Evolutionary conservation across 1,140 invertebrate genomes (phyloP).

Genomic region (Drosophila lacteicornis): DNA sequence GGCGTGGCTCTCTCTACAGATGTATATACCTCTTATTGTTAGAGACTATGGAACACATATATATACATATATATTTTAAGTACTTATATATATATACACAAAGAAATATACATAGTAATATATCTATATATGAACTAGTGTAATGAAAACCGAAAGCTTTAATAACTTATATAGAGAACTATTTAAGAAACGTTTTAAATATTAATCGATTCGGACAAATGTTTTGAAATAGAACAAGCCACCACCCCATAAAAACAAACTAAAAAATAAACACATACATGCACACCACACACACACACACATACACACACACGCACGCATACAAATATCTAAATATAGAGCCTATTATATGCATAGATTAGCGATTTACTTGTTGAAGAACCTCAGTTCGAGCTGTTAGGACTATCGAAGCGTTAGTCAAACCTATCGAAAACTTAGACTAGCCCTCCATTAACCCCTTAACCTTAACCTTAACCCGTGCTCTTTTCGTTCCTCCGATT

Average conservation of each 20-base stretch:
- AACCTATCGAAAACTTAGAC: slow-evolving; percentile 55
- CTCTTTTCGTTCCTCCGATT: slow-evolving; percentile 12
- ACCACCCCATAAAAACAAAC: slow-evolving; percentile 21
- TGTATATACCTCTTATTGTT: slow-evolving; percentile 79
- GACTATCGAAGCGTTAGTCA: slow-evolving; percentile 62
- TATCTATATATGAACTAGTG: slow-evolving; percentile 68
- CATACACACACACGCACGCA: slow-evolving; percentile 6
- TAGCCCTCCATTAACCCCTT: slow-evolving; percentile 25
- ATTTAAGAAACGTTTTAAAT: slow-evolving; percentile 82
- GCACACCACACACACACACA: slow-evolving; percentile 14
- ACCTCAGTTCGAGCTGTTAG: slow-evolving; percentile 54
- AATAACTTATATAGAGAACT: slow-evolving; percentile 83
- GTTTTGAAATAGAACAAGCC: slow-evolving; percentile 37
- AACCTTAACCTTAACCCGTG: not conserved
- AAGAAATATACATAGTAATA: slow-evolving; percentile 55
- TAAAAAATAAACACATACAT: slow-evolving; percentile 20
- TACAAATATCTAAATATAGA: slow-evolving; percentile 44
- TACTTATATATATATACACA: slow-evolving; percentile 57
- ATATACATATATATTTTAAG: slow-evolving; percentile 56
- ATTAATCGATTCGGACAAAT: slow-evolving; percentile 60
- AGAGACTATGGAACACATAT: slow-evolving; percentile 65
- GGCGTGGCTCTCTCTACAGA: slow-evolving; percentile 35
- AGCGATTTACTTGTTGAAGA: slow-evolving; percentile 39
- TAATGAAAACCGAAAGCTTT: slow-evolving; percentile 85
- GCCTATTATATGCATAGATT: slow-evolving; percentile 54